Evolutionary conservation across 2,888 invertebrate species (phyloP).

Genomic region (Scaptomyza cyrtandrae): DNA sequence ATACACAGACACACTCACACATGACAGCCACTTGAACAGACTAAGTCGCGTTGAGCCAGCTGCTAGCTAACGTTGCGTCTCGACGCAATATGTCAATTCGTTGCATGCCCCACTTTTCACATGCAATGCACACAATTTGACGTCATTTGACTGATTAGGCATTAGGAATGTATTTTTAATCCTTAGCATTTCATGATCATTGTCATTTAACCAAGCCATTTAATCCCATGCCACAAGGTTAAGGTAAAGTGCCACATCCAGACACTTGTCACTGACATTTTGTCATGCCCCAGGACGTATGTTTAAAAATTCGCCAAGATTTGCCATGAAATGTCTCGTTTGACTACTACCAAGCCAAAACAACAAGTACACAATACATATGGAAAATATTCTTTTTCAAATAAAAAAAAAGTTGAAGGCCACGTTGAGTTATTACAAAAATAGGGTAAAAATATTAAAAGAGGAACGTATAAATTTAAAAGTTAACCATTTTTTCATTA

Average conservation of each 20-base stretch:
- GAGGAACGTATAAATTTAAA: no score
- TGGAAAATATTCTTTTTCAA: neutral
- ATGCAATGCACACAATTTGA: conserved; percentile 58
- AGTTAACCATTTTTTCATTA: no score
- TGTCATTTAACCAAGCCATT: conserved; percentile 19
- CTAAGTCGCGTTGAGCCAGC: conserved; percentile 56
- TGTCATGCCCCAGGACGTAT: conserved; percentile 26
- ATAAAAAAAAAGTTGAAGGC: no score
- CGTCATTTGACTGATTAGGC: conserved; percentile 62
- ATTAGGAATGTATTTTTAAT: conserved; percentile 49
- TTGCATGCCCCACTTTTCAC: conserved; percentile 22
- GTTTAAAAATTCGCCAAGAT: conserved; percentile 33
- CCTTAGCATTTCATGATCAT: conserved; percentile 49
- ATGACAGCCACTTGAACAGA: conserved; percentile 56
- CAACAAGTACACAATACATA: neutral
- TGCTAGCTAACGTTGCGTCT: conserved; percentile 8
- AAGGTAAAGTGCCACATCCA: conserved; percentile 45
- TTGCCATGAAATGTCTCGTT: conserved; percentile 33
- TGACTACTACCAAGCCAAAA: conserved; percentile 17
- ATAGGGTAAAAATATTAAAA: no score
- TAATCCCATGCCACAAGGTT: conserved; percentile 56
- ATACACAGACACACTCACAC: neutral
- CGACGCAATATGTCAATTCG: neutral
- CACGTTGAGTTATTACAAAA: no score
- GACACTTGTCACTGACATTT: conserved; percentile 58